Base-by-base conservation (phyloP, 2,113 vertebrate genomes). In the Solea senegalensis region DNA sequence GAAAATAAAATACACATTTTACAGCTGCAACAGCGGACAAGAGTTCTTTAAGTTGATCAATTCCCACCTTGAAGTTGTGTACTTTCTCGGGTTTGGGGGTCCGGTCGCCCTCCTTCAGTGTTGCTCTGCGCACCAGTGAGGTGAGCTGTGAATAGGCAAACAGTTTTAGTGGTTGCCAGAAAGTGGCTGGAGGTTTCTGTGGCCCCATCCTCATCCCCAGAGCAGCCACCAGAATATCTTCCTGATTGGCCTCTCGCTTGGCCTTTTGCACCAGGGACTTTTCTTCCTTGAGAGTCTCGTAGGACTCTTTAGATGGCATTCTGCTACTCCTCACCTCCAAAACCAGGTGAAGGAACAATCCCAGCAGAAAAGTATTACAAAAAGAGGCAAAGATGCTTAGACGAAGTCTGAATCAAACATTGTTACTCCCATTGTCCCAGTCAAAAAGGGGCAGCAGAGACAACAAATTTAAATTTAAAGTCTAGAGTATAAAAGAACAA, bases 111-210 rank as follows among this genome's bases (percentile, higher is more conserved):
- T 99, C 98, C 91, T 97, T 99, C 92, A 99, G 94, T 76, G 97
- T 91, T 92, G 94, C 58, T 93, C 93, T 93, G 92, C 92, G 96
- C 89, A 98, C 97, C 86, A 99, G 95, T 50, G 98, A 98, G 79
- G 97, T 98, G 94, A 99, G 92, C 96, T 99, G 98, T 21, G 97
- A 99, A 96, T 98, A 98, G 94, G 97, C 97, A 92, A 99, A 99
- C 81, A 98, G 95, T 97, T 99, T 99, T 78, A 99, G 95, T 86
- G 98, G 98, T 92, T 97, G 96, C 97, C 97, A 99, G 74, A 94
- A 86, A 57, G 92, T 91, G 81, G 93, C 92, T 56, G 92, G 86
- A 48, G 97, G 95, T 94, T 99, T 99, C 90, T 94, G 95, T 90
- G 97, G 92, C 68, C 95, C 95, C 94, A 98, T 95, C 86, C 96